phyloP scores from a whole-genome alignment of 2,797 vertebrate species.

The Rhincodon typus region DNA sequence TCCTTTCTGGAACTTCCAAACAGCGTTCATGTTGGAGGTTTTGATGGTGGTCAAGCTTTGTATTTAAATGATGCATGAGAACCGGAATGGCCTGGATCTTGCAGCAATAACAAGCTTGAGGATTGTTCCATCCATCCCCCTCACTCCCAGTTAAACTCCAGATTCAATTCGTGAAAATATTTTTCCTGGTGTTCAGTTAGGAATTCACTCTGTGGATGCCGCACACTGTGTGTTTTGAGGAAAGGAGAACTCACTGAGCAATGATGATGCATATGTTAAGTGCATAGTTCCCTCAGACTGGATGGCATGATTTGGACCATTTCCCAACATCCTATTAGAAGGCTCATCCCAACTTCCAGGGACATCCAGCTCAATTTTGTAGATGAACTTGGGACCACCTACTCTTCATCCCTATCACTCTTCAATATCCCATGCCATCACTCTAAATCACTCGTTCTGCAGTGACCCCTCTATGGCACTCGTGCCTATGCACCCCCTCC shows the following conservation, averaged over 20 bases:
- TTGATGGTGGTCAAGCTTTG: neutral
- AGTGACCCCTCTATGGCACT: no score
- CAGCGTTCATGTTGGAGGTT: neutral
- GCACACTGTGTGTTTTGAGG: no score
- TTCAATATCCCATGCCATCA: no score
- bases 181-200: neutral
- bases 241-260: neutral
- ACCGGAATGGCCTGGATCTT: neutral
- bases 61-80: neutral
- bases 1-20: no score
- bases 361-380: no score
- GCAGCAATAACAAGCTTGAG: neutral
- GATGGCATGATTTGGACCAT: neutral
- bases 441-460: no score
- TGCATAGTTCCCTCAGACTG: neutral
- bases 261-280: neutral
- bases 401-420: no score
- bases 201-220: neutral
- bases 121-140: neutral
- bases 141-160: neutral
- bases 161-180: neutral
- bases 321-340: no score
- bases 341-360: no score
- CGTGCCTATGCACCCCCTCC: no score
- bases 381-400: no score